These are phyloP conservation scores for Mormyrus lacerda DNA, from an alignment of 2,113 vertebrate genomes.

Conservation along the genomic window DNA sequence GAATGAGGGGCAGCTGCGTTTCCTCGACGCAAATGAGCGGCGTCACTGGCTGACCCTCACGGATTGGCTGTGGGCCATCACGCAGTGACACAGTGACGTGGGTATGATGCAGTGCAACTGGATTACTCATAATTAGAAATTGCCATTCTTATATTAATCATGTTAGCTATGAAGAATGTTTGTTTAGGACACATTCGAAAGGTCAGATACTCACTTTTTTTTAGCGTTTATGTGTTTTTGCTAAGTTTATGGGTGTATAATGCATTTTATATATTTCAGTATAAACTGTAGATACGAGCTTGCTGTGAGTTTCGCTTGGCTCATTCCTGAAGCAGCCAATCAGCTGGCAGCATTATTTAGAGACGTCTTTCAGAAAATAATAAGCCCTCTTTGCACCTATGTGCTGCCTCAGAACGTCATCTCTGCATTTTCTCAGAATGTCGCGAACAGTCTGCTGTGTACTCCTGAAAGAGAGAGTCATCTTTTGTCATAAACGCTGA, in stretches of 20 bases:
- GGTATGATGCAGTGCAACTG: conserved; percentile 44
- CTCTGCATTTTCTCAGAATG: background rate
- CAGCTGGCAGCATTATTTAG: background rate
- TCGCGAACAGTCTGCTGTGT: background rate
- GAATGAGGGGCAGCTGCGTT: background rate
- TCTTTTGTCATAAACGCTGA: background rate
- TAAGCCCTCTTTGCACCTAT: background rate
- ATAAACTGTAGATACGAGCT: background rate
- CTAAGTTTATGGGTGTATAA: background rate
- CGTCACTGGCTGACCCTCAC: background rate
- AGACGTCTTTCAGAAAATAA: background rate
- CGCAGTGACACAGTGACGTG: conserved; percentile 43
- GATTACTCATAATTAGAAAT: conserved; percentile 50
- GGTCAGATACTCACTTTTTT: background rate
- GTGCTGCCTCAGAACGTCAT: background rate
- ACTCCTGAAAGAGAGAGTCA: background rate
- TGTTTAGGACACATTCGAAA: conserved; percentile 45
- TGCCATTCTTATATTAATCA: conserved; percentile 44
- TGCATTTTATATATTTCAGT: background rate
- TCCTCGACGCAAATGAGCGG: background rate
- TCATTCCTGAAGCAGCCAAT: background rate
- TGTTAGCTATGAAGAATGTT: conserved; percentile 46
- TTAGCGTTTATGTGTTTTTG: background rate
- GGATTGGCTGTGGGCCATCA: conserved; percentile 25
- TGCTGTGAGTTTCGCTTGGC: background rate